These are phyloP conservation scores for Allygus modestus DNA, from an alignment of 2,888 invertebrate genomes.

Conservation along the genomic window DNA sequence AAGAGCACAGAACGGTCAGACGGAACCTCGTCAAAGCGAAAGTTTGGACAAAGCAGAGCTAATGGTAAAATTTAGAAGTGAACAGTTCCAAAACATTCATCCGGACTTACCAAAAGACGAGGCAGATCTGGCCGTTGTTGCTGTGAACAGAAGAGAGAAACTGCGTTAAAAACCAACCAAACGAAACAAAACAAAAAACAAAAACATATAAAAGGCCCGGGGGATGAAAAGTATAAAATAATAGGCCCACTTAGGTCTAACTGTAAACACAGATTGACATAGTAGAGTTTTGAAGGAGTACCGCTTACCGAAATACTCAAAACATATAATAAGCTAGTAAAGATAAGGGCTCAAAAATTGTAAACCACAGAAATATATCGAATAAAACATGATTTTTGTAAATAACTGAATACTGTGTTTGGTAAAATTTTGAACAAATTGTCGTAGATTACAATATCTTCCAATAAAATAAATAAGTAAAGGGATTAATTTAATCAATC, in stretches of 20 bases:
- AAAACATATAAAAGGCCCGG: conserved; percentile 17
- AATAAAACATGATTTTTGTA: no score
- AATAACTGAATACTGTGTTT: no score
- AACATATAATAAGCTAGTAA: no score
- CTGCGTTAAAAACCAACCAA: conserved; percentile 48
- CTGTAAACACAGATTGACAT: no score
- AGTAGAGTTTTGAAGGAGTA: no score
- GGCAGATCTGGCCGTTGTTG: conserved; percentile 95
- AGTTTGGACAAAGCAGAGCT: conserved; percentile 26
- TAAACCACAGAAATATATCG: no score
- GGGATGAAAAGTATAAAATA: neutral
- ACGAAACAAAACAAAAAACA: conserved; percentile 24
- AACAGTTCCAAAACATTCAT: conserved; percentile 30
- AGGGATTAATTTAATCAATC: no score
- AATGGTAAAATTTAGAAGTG: conserved; percentile 23
- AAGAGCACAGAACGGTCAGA: conserved; percentile 50
- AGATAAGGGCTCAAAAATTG: no score
- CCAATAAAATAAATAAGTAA: no score
- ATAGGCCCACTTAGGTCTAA: conserved; percentile 15
- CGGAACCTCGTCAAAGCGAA: conserved; percentile 19
- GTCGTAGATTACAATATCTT: no score
- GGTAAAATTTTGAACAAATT: no score
- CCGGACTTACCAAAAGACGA: conserved; percentile 90
- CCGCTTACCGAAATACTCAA: no score
- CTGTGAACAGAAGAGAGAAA: conserved; percentile 74